phyloP scores from a whole-genome alignment of 2,888 invertebrate genomes.

The Erebia ligea region DNA sequence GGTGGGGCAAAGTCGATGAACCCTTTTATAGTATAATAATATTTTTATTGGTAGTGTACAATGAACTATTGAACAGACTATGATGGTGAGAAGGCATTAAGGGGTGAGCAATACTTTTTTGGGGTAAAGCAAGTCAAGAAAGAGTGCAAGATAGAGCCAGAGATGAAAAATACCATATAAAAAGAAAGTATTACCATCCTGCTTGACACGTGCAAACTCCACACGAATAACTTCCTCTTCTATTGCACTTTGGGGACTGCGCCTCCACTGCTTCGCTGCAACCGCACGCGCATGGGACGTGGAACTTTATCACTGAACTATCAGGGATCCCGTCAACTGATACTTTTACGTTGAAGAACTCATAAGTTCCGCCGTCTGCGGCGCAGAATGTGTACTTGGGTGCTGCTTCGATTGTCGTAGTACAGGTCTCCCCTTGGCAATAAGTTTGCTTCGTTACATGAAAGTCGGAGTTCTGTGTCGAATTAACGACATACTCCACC shows the following conservation, averaged over 20 bases:
- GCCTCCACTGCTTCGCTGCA: slow-evolving; percentile 57
- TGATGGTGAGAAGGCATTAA: no score
- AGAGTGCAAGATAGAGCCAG: no score
- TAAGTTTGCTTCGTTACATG: slow-evolving; percentile 33
- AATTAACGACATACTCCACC: slow-evolving; percentile 41
- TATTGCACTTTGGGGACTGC: slow-evolving; percentile 68
- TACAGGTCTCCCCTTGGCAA: slow-evolving; percentile 47
- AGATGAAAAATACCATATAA: no score
- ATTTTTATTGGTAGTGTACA: no score
- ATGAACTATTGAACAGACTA: no score
- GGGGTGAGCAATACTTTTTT: no score
- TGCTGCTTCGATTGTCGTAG: slow-evolving; percentile 45
- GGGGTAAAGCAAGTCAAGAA: no score
- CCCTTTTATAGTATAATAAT: no score
- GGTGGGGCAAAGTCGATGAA: no score
- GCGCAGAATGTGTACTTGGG: slow-evolving; percentile 56
- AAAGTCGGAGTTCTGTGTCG: slow-evolving; percentile 52
- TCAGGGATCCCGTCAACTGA: slow-evolving; percentile 50
- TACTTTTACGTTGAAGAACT: slow-evolving; percentile 53
- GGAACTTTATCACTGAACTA: slow-evolving; percentile 53
- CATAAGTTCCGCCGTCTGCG: slow-evolving; percentile 45
- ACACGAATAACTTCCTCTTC: slow-evolving; percentile 81
- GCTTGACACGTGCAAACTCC: slow-evolving; percentile 84
- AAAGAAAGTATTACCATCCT: slow-evolving; percentile 73
- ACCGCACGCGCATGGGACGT: slow-evolving; percentile 66